Evolutionary conservation across 1,140 invertebrate genomes (phyloP).

Genomic region (Potamilus streckersoni): DNA sequence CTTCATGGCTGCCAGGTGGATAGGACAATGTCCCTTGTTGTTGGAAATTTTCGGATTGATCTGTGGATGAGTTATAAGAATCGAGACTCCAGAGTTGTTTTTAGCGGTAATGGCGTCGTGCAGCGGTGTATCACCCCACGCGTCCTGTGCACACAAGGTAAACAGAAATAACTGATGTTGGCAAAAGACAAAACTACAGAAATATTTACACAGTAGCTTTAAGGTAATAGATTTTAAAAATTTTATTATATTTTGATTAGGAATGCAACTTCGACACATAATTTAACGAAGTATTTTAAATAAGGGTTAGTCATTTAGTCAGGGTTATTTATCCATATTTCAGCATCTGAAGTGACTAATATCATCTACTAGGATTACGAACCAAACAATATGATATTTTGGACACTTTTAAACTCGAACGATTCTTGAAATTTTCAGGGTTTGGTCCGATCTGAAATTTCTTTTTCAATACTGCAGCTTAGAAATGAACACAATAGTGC

Average conservation of each 20-base stretch:
- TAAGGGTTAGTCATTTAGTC: not conserved
- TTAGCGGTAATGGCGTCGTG: constrained; percentile 47
- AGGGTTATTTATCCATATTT: not conserved
- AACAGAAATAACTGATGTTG: not conserved
- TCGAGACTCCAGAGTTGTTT: constrained; percentile 26
- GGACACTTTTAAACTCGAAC: too few species aligned
- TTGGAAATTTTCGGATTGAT: constrained; percentile 39
- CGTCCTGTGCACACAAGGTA: constrained; percentile 34
- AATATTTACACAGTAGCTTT: not conserved
- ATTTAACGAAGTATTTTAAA: not conserved
- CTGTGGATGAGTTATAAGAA: constrained; percentile 32
- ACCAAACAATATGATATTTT: too few species aligned
- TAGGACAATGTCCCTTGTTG: constrained; percentile 38
- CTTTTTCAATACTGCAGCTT: too few species aligned
- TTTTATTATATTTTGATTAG: not conserved
- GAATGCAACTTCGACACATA: not conserved
- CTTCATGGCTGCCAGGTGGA: constrained; percentile 44
- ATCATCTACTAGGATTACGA: too few species aligned
- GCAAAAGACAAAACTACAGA: not conserved
- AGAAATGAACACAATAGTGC: too few species aligned
- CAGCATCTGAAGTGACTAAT: too few species aligned
- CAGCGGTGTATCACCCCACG: constrained; percentile 48
- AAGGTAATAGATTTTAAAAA: not conserved
- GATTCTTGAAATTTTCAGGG: too few species aligned
- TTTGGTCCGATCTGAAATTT: too few species aligned